These are phyloP conservation scores for Dascillus cervinus DNA, from an alignment of 2,888 invertebrate species.

Conservation along the genomic window DNA sequence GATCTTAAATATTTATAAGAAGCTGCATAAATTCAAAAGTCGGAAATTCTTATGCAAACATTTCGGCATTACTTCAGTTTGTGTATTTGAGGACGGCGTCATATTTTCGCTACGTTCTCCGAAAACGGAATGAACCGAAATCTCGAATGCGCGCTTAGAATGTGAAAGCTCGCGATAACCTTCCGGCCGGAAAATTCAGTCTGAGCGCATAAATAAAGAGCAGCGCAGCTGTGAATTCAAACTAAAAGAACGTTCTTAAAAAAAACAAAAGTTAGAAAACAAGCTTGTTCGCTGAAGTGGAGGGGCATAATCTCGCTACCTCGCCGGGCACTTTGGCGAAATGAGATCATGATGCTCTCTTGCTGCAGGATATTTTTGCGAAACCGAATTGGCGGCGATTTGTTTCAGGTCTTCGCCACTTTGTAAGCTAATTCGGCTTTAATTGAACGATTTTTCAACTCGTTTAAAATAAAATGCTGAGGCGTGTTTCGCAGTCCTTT, in stretches of 20 bases:
- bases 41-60: too few species aligned
- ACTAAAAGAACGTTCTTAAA: constrained; percentile 21
- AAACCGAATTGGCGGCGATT: constrained; percentile 22
- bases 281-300: constrained; percentile 17
- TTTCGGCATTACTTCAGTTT: too few species aligned
- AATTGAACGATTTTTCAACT: too few species aligned
- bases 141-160: constrained; percentile 22
- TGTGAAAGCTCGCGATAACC: constrained; percentile 14
- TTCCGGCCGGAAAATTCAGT: constrained; percentile 15
- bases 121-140: constrained; percentile 29
- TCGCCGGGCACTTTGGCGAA: constrained; percentile 23
- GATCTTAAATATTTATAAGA: too few species aligned
- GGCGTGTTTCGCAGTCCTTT: too few species aligned
- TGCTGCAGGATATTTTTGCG: constrained; percentile 19
- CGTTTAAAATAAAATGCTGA: too few species aligned
- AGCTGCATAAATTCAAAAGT: too few species aligned
- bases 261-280: constrained; percentile 33
- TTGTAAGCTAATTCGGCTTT: constrained; percentile 9
- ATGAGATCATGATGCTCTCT: constrained; percentile 19
- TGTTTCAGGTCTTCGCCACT: constrained; percentile 13
- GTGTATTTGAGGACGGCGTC: constrained; percentile 16
- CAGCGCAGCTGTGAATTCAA: constrained; percentile 24
- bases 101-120: constrained; percentile 28
- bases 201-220: constrained; percentile 15
- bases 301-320: constrained; percentile 24